Percentiles rank a stretch among this genome's conserved stretches.
These are phyloP conservation scores for Lepeophtheirus nordmannii DNA, from an alignment of 2,888 invertebrate species.

Conservation along the genomic window DNA sequence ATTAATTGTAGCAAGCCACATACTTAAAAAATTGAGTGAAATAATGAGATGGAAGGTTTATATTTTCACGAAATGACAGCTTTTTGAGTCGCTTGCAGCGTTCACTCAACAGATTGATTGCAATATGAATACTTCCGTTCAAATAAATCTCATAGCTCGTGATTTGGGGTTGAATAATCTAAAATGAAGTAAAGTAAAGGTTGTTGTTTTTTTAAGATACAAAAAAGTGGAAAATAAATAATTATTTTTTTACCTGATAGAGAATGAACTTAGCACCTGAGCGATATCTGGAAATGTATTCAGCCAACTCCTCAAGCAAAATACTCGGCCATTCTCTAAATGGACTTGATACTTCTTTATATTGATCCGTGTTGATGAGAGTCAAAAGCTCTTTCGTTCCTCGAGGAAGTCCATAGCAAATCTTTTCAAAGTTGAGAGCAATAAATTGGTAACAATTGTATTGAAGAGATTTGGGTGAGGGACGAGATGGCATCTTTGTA, in stretches of 20 bases:
- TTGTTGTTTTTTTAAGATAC: no score
- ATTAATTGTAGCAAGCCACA: no score
- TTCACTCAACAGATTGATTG: constrained; percentile 2
- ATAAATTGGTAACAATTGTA: not conserved
- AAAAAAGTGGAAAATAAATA: no score
- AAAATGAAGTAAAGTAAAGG: not conserved
- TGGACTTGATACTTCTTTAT: not conserved
- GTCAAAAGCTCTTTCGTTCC: not conserved
- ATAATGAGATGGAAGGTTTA: constrained; percentile 8
- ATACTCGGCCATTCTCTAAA: constrained; percentile 4
- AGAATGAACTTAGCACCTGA: constrained; percentile 4
- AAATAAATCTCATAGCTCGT: not conserved
- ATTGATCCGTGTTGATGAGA: not conserved
- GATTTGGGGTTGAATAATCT: constrained; percentile 18
- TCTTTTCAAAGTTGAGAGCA: not conserved
- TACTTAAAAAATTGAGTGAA: constrained; percentile 5
- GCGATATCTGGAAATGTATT: not conserved
- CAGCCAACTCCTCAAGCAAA: constrained; percentile 13
- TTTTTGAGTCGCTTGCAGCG: constrained; percentile 14
- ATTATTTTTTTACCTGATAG: not conserved
- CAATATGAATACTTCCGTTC: constrained; percentile 8
- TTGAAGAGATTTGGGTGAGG: no score
- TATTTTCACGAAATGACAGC: not conserved
- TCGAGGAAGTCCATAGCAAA: constrained; percentile 10
- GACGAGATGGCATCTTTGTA: no score